A percentile compares a stretch with the other conserved stretches of the same genome.
These are phyloP conservation scores for Bedellia somnulentella DNA, from an alignment of 2,888 invertebrate genomes.

Conservation along the genomic window DNA sequence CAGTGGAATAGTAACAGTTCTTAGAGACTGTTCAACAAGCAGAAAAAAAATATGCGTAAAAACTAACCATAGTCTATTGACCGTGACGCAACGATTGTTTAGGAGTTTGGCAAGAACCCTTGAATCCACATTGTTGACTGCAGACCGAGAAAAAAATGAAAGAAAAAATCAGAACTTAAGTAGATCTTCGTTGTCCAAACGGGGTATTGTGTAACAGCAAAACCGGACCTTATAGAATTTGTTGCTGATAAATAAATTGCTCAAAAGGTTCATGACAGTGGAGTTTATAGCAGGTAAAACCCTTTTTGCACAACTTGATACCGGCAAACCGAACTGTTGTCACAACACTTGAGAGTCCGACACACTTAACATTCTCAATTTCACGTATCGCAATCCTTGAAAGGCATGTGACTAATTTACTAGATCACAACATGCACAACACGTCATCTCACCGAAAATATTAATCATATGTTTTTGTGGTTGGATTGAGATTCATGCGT, in stretches of 20 bases:
- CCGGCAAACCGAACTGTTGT: constrained; percentile 35
- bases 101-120: constrained; percentile 46
- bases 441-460: too few relatives aligned
- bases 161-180: constrained; percentile 46
- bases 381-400: constrained; percentile 42
- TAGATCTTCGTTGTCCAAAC: constrained; percentile 48
- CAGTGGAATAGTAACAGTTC: constrained; percentile 29
- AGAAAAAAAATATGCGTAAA: constrained; percentile 32
- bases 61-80: constrained; percentile 44
- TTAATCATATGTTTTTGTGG: constrained; percentile 1
- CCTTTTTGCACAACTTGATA: constrained; percentile 58
- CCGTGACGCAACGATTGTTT: constrained; percentile 59
- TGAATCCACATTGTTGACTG: constrained; percentile 55
- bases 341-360: constrained; percentile 41
- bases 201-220: constrained; percentile 56
- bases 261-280: too few relatives aligned
- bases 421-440: constrained; percentile 33
- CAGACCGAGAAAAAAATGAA: constrained; percentile 38
- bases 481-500: constrained; percentile 16
- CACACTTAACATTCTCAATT: constrained; percentile 41
- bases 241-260: constrained; percentile 13
- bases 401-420: constrained; percentile 47
- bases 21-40: constrained; percentile 12
- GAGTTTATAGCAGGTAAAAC: constrained; percentile 35
- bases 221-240: constrained; percentile 30